These are phyloP conservation scores for Heliangelus exortis DNA, from an alignment of 2,797 vertebrate genomes.

Conservation along the genomic window DNA sequence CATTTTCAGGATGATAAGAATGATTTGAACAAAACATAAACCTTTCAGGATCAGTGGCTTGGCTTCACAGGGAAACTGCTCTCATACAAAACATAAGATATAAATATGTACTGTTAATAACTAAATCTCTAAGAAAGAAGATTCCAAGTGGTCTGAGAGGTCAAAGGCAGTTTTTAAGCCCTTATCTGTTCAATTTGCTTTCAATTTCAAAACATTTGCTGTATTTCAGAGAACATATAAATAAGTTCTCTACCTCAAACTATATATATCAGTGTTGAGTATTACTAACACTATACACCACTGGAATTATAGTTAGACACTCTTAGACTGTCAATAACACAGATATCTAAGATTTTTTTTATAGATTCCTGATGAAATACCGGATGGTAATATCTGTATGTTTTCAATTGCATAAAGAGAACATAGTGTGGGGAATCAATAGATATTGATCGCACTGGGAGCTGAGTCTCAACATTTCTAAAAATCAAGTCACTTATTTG, in stretches of 20 bases:
- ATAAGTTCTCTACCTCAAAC: constrained; percentile 45
- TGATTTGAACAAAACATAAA: constrained; percentile 50
- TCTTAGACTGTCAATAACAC: constrained; percentile 41
- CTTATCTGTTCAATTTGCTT: neutral
- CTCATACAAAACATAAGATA: neutral
- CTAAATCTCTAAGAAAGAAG: neutral
- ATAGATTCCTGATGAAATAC: constrained; percentile 52
- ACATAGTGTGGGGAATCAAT: constrained; percentile 34
- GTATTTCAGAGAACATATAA: constrained; percentile 7
- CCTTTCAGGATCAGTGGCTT: constrained; percentile 12
- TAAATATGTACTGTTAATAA: constrained; percentile 10
- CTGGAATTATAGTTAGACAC: constrained; percentile 28
- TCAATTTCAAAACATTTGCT: constrained; percentile 36
- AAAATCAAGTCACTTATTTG: constrained; percentile 38
- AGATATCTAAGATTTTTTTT: constrained; percentile 37
- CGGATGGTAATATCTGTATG: constrained; percentile 10
- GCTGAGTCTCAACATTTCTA: constrained; percentile 20
- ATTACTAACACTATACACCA: neutral
- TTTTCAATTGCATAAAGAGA: constrained; percentile 50
- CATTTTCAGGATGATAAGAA: constrained; percentile 53
- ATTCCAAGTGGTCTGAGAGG: neutral
- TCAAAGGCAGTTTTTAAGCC: neutral
- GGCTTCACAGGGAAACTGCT: constrained; percentile 9
- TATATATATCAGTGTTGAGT: constrained; percentile 43
- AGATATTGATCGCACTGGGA: constrained; percentile 24